Percentiles rank a stretch among this genome's conserved stretches.
Evolutionary conservation across 2,888 invertebrate species (phyloP).

Genomic region (Eupithecia inturbata): DNA sequence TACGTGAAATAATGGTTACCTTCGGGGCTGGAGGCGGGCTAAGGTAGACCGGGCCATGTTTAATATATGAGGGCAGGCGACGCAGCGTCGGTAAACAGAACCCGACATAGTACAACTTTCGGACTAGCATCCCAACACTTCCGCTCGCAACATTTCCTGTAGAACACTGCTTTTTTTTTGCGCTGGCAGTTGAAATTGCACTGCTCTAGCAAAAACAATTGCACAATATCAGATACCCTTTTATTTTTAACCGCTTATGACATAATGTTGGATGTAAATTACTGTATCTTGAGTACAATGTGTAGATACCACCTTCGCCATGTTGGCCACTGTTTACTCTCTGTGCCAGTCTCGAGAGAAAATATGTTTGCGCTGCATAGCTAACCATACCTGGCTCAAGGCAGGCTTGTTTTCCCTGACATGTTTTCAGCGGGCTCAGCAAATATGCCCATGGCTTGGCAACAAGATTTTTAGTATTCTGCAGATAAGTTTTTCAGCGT

Average conservation of each 20-base stretch:
- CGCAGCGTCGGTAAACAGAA: constrained; percentile 79
- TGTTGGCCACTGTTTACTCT: constrained; percentile 78
- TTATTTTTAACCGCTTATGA: neutral
- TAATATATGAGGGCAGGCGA: constrained; percentile 83
- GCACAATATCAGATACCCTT: neutral
- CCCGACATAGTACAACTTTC: constrained; percentile 35
- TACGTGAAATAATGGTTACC: constrained; percentile 49
- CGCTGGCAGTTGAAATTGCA: neutral
- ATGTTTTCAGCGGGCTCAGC: constrained; percentile 70
- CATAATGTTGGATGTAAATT: constrained; percentile 7
- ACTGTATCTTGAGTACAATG: constrained; percentile 25
- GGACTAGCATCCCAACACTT: constrained; percentile 27
- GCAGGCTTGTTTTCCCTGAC: constrained; percentile 73
- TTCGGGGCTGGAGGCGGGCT: constrained; percentile 56
- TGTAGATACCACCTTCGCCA: constrained; percentile 69
- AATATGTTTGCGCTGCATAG: constrained; percentile 83
- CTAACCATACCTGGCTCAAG: constrained; percentile 70
- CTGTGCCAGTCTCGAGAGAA: constrained; percentile 82
- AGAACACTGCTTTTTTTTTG: constrained; percentile 2
- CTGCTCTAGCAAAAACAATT: constrained; percentile 5
- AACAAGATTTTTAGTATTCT: constrained; percentile 26
- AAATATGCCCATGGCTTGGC: constrained; percentile 54
- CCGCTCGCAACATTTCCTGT: constrained; percentile 13
- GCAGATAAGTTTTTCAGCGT: neutral
- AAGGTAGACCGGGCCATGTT: constrained; percentile 76